Evolutionary conservation across 2,113 vertebrate species (phyloP).

Genomic region (Epinephelus moara): DNA sequence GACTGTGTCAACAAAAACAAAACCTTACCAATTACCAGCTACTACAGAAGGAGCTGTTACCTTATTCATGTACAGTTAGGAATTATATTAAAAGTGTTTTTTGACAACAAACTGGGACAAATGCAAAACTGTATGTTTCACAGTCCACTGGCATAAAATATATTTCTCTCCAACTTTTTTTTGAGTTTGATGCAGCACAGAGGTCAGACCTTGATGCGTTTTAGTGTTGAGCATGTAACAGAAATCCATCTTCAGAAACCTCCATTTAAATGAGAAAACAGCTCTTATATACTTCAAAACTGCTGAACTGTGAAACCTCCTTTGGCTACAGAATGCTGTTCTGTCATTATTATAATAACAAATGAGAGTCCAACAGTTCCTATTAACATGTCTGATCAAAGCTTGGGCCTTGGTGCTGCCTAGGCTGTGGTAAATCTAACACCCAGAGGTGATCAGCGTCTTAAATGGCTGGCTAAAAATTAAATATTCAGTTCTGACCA

Average conservation of each 20-base stretch:
- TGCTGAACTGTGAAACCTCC: neutral
- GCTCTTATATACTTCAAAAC: neutral
- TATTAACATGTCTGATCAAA: neutral
- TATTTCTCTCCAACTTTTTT: neutral
- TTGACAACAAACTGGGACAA: neutral
- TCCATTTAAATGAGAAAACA: neutral
- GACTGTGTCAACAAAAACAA: neutral
- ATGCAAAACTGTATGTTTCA: conserved; percentile 5
- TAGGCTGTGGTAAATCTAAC: neutral
- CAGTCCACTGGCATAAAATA: neutral
- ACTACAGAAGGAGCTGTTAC: neutral
- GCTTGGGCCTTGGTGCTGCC: neutral
- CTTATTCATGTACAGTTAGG: neutral
- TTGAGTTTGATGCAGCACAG: neutral
- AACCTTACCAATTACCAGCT: neutral
- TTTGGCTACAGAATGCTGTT: neutral
- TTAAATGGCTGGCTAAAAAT: neutral
- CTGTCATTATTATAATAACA: neutral
- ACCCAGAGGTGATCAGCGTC: neutral
- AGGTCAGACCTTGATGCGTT: neutral
- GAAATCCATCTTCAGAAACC: neutral
- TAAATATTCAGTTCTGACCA: neutral
- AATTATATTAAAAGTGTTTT: neutral
- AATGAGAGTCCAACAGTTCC: neutral
- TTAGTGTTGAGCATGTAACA: neutral